Evolutionary conservation across 2,113 vertebrate genomes (phyloP).

Genomic region (Miniopterus natalensis): DNA sequence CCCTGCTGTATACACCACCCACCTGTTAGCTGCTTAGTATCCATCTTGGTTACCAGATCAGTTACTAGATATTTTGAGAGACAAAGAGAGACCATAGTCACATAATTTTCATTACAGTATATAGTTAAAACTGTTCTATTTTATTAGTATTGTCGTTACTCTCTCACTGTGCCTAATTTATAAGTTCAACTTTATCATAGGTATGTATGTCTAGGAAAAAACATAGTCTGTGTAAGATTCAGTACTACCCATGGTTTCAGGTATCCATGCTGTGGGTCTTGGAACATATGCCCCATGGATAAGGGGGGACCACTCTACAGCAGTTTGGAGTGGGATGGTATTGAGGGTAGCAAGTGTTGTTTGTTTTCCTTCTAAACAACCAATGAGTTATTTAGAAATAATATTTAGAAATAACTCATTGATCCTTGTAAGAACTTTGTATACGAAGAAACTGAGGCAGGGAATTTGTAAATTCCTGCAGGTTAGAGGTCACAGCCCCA

Average conservation of each 20-base stretch:
- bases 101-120: neutral
- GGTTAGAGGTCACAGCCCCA: neutral
- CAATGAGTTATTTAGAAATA: neutral
- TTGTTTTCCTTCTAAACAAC: constrained; percentile 43
- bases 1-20: neutral
- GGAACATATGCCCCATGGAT: neutral
- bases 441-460: neutral
- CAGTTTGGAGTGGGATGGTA: neutral
- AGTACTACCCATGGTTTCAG: neutral
- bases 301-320: neutral
- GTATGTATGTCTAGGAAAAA: neutral
- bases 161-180: neutral
- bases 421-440: neutral
- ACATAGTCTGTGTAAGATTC: neutral
- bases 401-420: neutral
- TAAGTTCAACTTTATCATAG: neutral
- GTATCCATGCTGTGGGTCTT: neutral
- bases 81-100: neutral
- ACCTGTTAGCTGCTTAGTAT: neutral
- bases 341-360: neutral
- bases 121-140: neutral
- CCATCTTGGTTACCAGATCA: neutral
- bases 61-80: neutral
- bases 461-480: neutral
- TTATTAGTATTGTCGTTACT: neutral